Evolutionary conservation across 2,113 vertebrate genomes (phyloP).

Genomic region (Sakesphorus luctuosus): DNA sequence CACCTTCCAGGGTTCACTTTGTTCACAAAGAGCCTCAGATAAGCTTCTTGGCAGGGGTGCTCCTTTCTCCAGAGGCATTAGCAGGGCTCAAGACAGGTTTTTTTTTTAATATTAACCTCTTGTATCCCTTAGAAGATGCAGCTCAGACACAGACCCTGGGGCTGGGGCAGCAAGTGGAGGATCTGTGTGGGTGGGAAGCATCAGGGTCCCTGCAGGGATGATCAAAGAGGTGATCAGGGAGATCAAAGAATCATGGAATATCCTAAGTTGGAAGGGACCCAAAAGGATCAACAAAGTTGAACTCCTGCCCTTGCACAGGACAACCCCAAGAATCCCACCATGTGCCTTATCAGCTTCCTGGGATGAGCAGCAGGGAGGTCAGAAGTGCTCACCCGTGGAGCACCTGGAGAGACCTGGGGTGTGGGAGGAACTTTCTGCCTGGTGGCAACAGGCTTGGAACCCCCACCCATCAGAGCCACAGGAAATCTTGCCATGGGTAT

Average conservation of each 20-base stretch:
- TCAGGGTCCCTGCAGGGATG: accelerated
- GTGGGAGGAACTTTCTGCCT: background rate
- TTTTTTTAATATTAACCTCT: constrained; percentile 35
- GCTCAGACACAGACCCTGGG: background rate
- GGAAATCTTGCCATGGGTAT: background rate
- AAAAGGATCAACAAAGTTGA: accelerated
- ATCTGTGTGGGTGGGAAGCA: accelerated
- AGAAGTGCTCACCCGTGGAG: background rate
- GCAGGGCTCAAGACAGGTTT: background rate
- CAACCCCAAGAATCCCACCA: background rate
- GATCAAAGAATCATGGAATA: accelerated
- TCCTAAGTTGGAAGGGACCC: accelerated
- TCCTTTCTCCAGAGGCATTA: background rate
- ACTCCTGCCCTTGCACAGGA: accelerated
- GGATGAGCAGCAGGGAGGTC: accelerated
- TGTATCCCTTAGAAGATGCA: background rate
- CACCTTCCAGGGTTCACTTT: constrained; percentile 61
- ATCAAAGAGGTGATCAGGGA: background rate
- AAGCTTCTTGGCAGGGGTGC: constrained; percentile 63
- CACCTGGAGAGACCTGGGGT: background rate
- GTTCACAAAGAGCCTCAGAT: constrained; percentile 71
- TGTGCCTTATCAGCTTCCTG: background rate
- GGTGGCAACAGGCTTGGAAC: background rate
- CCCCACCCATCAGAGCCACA: accelerated
- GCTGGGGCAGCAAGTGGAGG: background rate